Percentiles rank a stretch among this genome's conserved stretches.
phyloP scores from a whole-genome alignment of 2,113 vertebrate genomes.

The Orthonyx spaldingii region DNA sequence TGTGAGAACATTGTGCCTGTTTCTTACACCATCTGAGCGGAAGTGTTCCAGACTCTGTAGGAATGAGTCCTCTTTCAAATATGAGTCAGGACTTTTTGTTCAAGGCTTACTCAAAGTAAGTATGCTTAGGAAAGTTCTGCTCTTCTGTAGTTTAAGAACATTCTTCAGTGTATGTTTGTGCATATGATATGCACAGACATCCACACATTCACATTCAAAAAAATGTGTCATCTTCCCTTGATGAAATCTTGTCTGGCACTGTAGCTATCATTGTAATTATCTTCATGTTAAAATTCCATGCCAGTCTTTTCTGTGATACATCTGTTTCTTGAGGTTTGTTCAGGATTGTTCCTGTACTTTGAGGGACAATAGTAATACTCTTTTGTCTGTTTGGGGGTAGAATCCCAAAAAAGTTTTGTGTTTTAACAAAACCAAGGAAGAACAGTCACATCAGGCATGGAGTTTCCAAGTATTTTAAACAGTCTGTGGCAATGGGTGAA shows the following conservation, averaged over 20 bases:
- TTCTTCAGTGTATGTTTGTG: neutral
- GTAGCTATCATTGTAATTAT: neutral
- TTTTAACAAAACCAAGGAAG: neutral
- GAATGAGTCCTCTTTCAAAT: constrained; percentile 86
- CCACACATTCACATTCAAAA: neutral
- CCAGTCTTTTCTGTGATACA: neutral
- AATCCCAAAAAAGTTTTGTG: neutral
- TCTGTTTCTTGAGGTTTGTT: neutral
- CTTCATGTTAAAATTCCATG: neutral
- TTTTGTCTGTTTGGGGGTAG: neutral
- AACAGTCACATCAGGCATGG: neutral
- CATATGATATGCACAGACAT: accelerated
- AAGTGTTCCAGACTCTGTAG: constrained; percentile 92
- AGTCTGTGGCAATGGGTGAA: neutral
- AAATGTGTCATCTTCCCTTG: neutral
- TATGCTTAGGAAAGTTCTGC: neutral
- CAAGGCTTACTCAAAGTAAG: constrained; percentile 96
- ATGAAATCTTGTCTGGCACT: accelerated
- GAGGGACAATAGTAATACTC: neutral
- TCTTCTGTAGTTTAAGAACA: neutral
- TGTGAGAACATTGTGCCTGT: constrained; percentile 91
- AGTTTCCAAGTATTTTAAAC: neutral
- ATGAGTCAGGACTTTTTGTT: constrained; percentile 94
- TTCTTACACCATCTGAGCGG: constrained; percentile 88
- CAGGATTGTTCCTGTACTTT: neutral